Conservation (phyloP, 2,888 invertebrate species). For the Catocala sponsa region DNA sequence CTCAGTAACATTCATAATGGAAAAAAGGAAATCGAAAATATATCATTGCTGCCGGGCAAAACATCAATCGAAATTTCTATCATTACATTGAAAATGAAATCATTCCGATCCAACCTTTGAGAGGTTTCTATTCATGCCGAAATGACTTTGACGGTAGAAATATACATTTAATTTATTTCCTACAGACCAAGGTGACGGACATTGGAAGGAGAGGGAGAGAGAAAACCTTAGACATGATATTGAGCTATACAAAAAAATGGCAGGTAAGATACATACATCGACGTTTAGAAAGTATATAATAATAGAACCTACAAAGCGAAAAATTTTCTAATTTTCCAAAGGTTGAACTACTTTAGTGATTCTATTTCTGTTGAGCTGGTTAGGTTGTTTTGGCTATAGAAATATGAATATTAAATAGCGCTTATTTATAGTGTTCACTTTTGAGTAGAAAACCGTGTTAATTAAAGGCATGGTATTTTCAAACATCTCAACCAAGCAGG, state of each 20-base stretch:
- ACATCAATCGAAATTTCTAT: slow-evolving; percentile 57
- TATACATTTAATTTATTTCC: slow-evolving; percentile 61
- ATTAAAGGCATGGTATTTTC: no score
- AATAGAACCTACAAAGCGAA: not conserved
- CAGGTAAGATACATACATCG: slow-evolving; percentile 60
- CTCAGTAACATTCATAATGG: slow-evolving; percentile 20
- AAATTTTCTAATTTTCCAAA: not conserved
- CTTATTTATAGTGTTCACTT: no score
- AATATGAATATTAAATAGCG: not conserved
- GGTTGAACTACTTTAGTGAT: not conserved
- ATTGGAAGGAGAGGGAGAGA: slow-evolving; percentile 74
- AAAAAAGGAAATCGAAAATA: slow-evolving; percentile 40
- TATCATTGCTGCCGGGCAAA: slow-evolving; percentile 49
- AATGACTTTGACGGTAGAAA: slow-evolving; percentile 50
- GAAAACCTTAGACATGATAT: slow-evolving; percentile 73
- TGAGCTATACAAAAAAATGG: slow-evolving; percentile 69
- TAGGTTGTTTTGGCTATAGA: not conserved
- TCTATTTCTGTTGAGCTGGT: not conserved
- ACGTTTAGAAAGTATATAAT: not conserved
- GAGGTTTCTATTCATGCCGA: slow-evolving; percentile 50
- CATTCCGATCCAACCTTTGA: slow-evolving; percentile 49
- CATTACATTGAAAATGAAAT: slow-evolving; percentile 59
- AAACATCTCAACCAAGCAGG: no score
- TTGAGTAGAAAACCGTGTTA: no score
- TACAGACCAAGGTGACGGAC: slow-evolving; percentile 78